Evolutionary conservation across 1,140 invertebrate species (phyloP).

Genomic region (Cydia strobilella): DNA sequence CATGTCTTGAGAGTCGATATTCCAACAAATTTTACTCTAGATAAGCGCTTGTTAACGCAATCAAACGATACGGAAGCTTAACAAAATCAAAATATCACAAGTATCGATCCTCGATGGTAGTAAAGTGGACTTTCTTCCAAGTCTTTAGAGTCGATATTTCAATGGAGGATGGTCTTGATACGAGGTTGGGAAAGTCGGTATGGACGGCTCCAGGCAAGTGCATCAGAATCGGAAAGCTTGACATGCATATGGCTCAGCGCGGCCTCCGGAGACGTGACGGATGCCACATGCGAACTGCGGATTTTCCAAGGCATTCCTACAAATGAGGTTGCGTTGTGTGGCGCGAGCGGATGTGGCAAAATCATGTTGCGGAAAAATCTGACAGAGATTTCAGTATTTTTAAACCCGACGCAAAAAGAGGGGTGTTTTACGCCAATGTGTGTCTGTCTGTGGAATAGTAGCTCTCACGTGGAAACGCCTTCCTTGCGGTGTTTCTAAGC

Average conservation of each 20-base stretch:
- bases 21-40: not conserved
- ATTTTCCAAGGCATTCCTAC: not conserved
- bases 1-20: not conserved
- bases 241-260: not conserved
- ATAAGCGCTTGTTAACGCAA: not conserved
- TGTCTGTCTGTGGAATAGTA: too few relatives aligned
- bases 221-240: constrained; percentile 6
- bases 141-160: not conserved
- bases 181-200: not conserved
- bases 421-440: too few relatives aligned
- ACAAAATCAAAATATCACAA: not conserved
- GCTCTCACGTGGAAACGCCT: too few relatives aligned
- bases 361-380: not conserved
- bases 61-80: not conserved
- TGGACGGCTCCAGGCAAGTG: not conserved
- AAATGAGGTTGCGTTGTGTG: not conserved
- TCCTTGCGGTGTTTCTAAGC: too few relatives aligned
- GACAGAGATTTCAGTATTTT: not conserved
- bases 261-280: constrained; percentile 1
- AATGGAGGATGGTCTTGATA: not conserved
- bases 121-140: not conserved
- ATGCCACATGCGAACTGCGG: constrained; percentile 1
- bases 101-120: not conserved
- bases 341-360: not conserved
- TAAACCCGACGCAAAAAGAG: too few relatives aligned